phyloP scores from a whole-genome alignment of 2,113 vertebrate genomes.

The Zingel zingel region DNA sequence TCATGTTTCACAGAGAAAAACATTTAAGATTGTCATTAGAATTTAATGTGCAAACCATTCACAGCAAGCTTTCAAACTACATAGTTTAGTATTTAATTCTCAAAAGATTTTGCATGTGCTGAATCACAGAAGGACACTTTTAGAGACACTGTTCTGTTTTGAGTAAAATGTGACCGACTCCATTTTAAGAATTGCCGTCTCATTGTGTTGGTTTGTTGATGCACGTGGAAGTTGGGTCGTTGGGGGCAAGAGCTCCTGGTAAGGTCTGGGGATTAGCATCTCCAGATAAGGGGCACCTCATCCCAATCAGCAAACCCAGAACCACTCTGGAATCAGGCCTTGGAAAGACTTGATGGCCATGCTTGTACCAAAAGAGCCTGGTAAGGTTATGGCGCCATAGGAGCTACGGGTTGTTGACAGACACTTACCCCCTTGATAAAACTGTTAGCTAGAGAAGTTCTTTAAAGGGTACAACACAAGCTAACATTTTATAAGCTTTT shows the following conservation, averaged over 20 bases:
- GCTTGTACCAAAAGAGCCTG: neutral
- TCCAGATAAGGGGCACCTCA: neutral
- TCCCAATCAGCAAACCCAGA: neutral
- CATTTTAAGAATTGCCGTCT: neutral
- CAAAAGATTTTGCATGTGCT: neutral
- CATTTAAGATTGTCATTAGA: neutral
- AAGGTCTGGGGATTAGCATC: too few relatives aligned
- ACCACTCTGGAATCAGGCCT: neutral
- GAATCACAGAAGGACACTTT: neutral
- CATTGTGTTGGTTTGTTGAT: neutral
- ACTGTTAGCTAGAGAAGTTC: neutral
- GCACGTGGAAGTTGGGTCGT: neutral
- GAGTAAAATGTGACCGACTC: neutral
- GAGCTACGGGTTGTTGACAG: too few relatives aligned
- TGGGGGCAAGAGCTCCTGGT: neutral
- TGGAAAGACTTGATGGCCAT: neutral
- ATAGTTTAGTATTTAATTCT: neutral
- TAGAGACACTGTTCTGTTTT: neutral
- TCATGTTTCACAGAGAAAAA: neutral
- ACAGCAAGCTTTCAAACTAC: neutral
- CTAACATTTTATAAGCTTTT: neutral
- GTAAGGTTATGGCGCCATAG: neutral
- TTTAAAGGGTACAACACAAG: neutral
- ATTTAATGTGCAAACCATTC: neutral
- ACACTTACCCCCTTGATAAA: neutral